A percentile compares a stretch with the other conserved stretches of the same genome.
Evolutionary conservation across 2,113 vertebrate species (phyloP).

Genomic region (Elachura formosa): DNA sequence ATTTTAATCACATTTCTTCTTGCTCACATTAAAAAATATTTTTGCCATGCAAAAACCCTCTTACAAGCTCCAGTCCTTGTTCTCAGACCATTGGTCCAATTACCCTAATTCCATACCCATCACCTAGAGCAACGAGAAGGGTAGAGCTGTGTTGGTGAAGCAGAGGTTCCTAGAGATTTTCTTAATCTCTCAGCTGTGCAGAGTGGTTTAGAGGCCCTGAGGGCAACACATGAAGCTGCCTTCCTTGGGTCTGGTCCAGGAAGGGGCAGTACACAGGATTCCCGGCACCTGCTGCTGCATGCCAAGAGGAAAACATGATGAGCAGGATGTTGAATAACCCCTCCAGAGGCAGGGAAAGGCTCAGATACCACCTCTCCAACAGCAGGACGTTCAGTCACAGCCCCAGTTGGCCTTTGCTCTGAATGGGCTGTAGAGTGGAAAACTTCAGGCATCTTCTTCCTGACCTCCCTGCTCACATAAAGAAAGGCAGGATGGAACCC

Average conservation of each 20-base stretch:
- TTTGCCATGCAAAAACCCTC: neutral
- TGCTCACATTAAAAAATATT: neutral
- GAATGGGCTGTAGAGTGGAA: neutral
- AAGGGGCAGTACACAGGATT: neutral
- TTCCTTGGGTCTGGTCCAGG: neutral
- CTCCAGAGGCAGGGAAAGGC: neutral
- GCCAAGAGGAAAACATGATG: neutral
- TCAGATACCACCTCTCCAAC: neutral
- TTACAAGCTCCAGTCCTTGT: neutral
- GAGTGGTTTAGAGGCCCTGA: neutral
- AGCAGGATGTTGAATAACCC: neutral
- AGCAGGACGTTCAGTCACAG: neutral
- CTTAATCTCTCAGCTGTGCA: neutral
- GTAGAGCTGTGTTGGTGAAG: neutral
- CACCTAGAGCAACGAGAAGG: neutral
- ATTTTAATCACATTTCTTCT: neutral
- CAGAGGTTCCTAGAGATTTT: neutral
- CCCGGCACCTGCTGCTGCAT: neutral
- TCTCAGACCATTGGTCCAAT: neutral
- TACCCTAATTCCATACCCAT: neutral
- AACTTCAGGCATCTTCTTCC: neutral
- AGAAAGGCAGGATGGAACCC: neutral
- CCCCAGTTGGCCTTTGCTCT: neutral
- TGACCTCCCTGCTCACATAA: neutral
- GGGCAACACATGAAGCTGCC: rapidly evolving